Evolutionary conservation across 2,888 invertebrate genomes (phyloP).

Genomic region (Cepaea hortensis): DNA sequence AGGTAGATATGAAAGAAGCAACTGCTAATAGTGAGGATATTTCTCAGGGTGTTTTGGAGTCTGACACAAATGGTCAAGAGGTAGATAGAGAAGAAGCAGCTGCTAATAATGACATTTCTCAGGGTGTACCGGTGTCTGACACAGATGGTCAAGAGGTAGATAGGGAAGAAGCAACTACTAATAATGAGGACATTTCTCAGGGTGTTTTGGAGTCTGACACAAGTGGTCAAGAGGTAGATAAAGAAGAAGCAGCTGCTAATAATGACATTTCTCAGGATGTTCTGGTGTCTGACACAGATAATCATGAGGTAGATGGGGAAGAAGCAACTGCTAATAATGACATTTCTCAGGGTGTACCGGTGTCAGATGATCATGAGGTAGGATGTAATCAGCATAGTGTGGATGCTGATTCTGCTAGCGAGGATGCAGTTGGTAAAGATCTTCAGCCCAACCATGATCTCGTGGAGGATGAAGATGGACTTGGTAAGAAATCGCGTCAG

Average conservation of each 20-base stretch:
- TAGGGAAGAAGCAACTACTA: too few relatives aligned
- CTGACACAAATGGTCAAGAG: neutral
- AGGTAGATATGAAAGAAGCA: too few relatives aligned
- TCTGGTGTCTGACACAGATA: too few relatives aligned
- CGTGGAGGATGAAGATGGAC: neutral
- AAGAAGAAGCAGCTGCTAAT: too few relatives aligned
- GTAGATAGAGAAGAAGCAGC: neutral
- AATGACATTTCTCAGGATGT: too few relatives aligned
- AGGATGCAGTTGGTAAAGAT: neutral
- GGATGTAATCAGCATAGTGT: neutral
- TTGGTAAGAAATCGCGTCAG: neutral
- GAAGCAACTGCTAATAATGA: neutral
- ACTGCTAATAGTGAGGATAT: neutral
- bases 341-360: neutral
- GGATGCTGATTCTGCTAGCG: neutral
- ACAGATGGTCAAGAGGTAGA: neutral
- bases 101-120: neutral
- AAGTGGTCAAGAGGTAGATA: neutral
- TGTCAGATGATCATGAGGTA: neutral
- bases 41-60: neutral
- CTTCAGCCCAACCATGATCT: neutral
- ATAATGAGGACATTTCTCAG: constrained; percentile 1
- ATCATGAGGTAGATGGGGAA: too few relatives aligned
- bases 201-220: neutral
- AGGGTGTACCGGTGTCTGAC: neutral